Evolutionary conservation across 2,113 vertebrate genomes (phyloP).

Genomic region (Esox niger): DNA sequence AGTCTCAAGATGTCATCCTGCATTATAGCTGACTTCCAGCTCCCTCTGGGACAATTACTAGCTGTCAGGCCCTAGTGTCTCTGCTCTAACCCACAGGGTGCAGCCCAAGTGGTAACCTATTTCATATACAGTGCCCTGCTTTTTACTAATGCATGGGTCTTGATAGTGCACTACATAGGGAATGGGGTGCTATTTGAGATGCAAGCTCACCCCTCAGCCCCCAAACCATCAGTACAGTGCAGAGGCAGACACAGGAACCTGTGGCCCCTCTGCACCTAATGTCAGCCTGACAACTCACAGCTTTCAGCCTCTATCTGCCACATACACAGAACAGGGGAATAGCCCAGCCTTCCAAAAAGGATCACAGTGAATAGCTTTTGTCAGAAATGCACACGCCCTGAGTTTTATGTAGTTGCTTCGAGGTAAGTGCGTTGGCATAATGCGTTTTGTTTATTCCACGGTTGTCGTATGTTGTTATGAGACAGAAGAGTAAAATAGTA

Average conservation of each 20-base stretch:
- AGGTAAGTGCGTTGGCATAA: background rate
- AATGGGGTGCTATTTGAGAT: too few species aligned
- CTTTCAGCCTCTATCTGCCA: conserved; percentile 6
- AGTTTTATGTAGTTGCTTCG: background rate
- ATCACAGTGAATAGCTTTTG: conserved; percentile 28
- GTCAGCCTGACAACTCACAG: conserved; percentile 1
- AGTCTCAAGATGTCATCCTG: conserved; percentile 54
- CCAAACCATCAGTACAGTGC: conserved; percentile 17
- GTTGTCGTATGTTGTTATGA: background rate
- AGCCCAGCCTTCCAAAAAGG: background rate
- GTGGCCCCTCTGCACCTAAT: background rate
- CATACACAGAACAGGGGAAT: background rate
- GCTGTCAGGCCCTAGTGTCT: conserved; percentile 49
- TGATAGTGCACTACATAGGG: too few species aligned
- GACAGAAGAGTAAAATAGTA: background rate
- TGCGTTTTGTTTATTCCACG: background rate
- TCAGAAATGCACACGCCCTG: conserved; percentile 27
- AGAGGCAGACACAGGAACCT: conserved; percentile 11
- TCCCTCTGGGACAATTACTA: conserved; percentile 62
- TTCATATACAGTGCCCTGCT: too few species aligned
- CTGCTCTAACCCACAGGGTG: conserved; percentile 38
- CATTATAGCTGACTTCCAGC: conserved; percentile 47
- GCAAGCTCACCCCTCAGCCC: background rate
- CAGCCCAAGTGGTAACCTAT: background rate
- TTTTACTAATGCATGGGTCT: too few species aligned